Percentiles rank a stretch among this genome's conserved stretches.
phyloP scores from a whole-genome alignment of 2,888 invertebrate species.

The Itoplectis maculator region DNA sequence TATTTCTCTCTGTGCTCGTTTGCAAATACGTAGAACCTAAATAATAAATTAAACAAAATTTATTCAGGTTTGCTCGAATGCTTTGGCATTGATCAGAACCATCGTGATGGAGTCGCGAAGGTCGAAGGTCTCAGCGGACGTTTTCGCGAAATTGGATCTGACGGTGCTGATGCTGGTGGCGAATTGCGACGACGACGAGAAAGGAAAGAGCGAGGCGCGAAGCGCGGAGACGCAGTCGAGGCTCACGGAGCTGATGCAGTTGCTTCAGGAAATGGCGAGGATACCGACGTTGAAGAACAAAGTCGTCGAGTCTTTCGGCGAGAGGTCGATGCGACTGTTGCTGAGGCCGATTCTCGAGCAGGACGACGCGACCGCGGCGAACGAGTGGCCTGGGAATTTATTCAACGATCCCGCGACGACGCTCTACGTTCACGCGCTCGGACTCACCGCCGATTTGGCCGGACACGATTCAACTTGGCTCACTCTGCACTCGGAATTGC shows the following conservation, averaged over 20 bases:
- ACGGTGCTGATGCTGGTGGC: constrained; percentile 84
- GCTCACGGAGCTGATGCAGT: constrained; percentile 85
- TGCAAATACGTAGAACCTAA: no score
- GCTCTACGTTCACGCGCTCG: constrained; percentile 85
- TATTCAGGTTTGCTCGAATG: constrained; percentile 83
- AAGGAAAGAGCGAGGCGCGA: constrained; percentile 70
- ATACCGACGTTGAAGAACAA: constrained; percentile 79
- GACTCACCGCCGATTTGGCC: constrained; percentile 85
- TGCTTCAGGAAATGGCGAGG: constrained; percentile 84
- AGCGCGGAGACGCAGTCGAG: constrained; percentile 81
- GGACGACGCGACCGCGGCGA: constrained; percentile 68
- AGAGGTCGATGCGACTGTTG: constrained; percentile 82
- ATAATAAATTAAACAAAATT: background rate
- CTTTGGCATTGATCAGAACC: constrained; percentile 83
- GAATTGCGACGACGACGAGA: constrained; percentile 77
- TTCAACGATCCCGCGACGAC: constrained; percentile 83
- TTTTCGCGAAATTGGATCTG: constrained; percentile 83
- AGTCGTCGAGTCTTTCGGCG: constrained; percentile 83
- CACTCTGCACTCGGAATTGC: constrained; percentile 83
- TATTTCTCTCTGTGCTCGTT: no score
- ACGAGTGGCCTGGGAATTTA: constrained; percentile 77
- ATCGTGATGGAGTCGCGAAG: constrained; percentile 82
- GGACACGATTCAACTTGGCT: constrained; percentile 84
- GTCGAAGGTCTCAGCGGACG: constrained; percentile 73
- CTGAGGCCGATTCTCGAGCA: constrained; percentile 83